phyloP scores from a whole-genome alignment of 2,113 vertebrate genomes.

The Chamaea fasciata region DNA sequence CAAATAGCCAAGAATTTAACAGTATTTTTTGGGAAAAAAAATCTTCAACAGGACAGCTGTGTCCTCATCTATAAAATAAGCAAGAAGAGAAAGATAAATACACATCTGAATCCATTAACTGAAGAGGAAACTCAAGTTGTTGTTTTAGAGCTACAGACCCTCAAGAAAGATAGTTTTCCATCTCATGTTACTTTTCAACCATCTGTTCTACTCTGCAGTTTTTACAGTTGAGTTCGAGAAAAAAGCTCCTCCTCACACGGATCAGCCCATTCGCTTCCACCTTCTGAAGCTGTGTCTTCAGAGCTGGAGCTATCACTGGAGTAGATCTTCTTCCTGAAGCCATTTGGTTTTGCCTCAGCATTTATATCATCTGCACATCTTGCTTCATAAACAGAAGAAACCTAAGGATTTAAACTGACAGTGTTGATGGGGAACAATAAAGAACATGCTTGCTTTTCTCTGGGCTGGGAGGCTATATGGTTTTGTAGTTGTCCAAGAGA shows the following conservation, averaged over 20 bases:
- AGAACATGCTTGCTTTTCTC: neutral
- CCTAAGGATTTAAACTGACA: constrained; percentile 74
- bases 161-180: constrained; percentile 70
- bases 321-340: constrained; percentile 72
- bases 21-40: constrained; percentile 33
- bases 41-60: constrained; percentile 73
- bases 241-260: constrained; percentile 75
- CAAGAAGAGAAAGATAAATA: constrained; percentile 82
- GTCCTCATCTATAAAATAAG: constrained; percentile 80
- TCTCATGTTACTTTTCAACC: constrained; percentile 42
- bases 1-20: constrained; percentile 82
- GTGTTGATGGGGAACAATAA: constrained; percentile 48
- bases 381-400: constrained; percentile 91
- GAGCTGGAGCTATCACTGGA: constrained; percentile 80
- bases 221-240: constrained; percentile 80
- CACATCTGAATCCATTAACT: constrained; percentile 80
- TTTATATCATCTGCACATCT: constrained; percentile 76
- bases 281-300: constrained; percentile 79
- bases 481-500: neutral
- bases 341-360: constrained; percentile 64
- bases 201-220: constrained; percentile 68
- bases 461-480: neutral
- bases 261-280: constrained; percentile 75
- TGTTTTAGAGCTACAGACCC: constrained; percentile 78
- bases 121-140: constrained; percentile 83